Base-by-base conservation (phyloP, 2,797 vertebrate genomes). In the Clarias laeviceps region DNA sequence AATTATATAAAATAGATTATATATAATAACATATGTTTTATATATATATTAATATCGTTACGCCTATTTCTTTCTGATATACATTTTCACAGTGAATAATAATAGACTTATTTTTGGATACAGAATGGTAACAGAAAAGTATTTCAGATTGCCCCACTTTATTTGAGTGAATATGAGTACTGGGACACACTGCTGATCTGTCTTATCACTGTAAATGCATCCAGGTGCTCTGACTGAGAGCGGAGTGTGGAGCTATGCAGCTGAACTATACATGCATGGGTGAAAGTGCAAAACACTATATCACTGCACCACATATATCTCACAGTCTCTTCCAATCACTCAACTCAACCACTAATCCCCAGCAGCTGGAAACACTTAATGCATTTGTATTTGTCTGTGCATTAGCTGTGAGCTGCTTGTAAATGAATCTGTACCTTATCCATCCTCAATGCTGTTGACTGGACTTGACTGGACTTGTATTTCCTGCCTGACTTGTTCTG, bases 231-330 rank as follows among this genome's bases (percentile, higher is more conserved):
- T 27, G 78, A 45, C 37, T 65, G 37, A 29, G 61, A 50, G 59
- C 15, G n/a, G 61, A 50, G 61, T 50, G 78, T 45, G 59, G 77
- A 79, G 34, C 34, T 40, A 79, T 79, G 77, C 0, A 89, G 89
- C 32, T 88, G 92, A 88, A 88, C 83, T 82, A 88, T 91, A 87
- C 61, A 78, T 86, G 86, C 79, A 88, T 87, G 54, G 65, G 65
- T 82, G 80, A 82, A 82, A 57, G 80, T 82, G 69, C 66, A 72
- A 24, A 70, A 27, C 54, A 65, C 24, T 5, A 34, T 61, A 62
- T 77, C 74, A 59, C 59, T 69, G 62, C 56, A 50, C 34, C 27
- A 22, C 18, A 61, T 85, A 72, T 84, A 79, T 78, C 76, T 79
- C 66, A 54, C 65, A 79, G 77, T 81, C 68, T 70, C n/a, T 62